Evolutionary conservation across 2,113 vertebrate species (phyloP), one percentile per base, ranked within the genome.

Genomic region (Periophthalmodon schlosseri): DNA sequence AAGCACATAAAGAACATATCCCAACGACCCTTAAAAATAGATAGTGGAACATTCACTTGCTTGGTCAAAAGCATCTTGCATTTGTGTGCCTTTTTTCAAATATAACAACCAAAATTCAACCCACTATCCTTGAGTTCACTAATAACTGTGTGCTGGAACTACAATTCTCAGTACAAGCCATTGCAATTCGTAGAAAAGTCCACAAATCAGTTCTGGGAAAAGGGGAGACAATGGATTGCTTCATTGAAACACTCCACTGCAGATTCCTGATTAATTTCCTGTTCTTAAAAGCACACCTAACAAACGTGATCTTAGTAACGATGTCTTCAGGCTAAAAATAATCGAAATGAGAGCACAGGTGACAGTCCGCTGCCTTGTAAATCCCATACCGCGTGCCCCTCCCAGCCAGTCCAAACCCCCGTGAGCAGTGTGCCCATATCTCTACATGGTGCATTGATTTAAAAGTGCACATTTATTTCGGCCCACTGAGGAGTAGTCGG

Each of bases 401-500:
- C 69, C 67, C 70, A 74, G 67, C 65, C 77, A 69, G 75, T 88
- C 46, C 75, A 79, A 77, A 68, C 52, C 39, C 73, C 65, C 50
- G 44, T 15, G 73, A 74, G 64, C 39, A 49, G 16, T 75, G 70
- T 60, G 78, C 75, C 64, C 74, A 77, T 76, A 83, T 76, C 78
- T 70, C 74, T 75, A 82, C 73, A 79, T 72, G 81, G 68, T 61
- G 79, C 84, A 72, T 77, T 84, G 81, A 86, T 82, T 85, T 81
- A 52, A 79, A 84, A 84, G 72, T 78, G 73, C 66, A 69, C 79
- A 73, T 83, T 89, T 81, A 79, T 82, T 84, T 83, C 71, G 80
- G 70, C 74, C 78, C 73, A 77, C 74, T 20, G 68, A 83, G 66
- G 60, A 80, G 73, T 34, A 21, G 44, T 72, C 72, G 68, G 63